These are phyloP conservation scores for Athripsodes cinereus DNA, from an alignment of 2,888 invertebrate genomes.

Conservation along the genomic window DNA sequence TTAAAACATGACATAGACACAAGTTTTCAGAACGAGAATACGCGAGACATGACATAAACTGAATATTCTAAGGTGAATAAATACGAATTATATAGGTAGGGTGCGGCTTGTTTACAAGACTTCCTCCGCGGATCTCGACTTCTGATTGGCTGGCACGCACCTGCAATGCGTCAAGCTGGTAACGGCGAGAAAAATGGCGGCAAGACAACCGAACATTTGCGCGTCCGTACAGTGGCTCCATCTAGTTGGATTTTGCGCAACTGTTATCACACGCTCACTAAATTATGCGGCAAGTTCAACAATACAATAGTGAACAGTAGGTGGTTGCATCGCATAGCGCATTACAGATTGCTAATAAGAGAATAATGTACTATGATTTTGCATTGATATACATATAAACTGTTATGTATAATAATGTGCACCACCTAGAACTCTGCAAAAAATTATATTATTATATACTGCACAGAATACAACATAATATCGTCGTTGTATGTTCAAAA, in stretches of 20 bases:
- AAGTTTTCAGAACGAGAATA: not conserved
- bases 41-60: not conserved
- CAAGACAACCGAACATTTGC: slow-evolving; percentile 33
- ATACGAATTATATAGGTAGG: slow-evolving; percentile 61
- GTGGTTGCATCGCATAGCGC: not conserved
- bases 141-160: slow-evolving; percentile 75
- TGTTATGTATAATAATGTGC: not conserved
- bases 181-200: slow-evolving; percentile 32
- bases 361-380: not conserved
- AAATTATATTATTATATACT: not conserved
- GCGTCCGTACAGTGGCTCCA: slow-evolving; percentile 10
- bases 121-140: slow-evolving; percentile 51
- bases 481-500: too few relatives aligned
- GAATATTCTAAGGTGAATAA: not conserved
- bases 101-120: slow-evolving; percentile 69
- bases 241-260: slow-evolving; percentile 34
- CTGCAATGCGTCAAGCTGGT: slow-evolving; percentile 76
- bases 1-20: not conserved
- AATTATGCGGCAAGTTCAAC: slow-evolving; percentile 25
- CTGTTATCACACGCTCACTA: slow-evolving; percentile 10
- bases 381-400: not conserved
- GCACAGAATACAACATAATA: too few relatives aligned
- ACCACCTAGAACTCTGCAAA: not conserved
- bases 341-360: not conserved
- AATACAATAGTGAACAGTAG: not conserved